Base-by-base conservation (phyloP, 2,113 vertebrate genomes). In the Pygoscelis antarcticus region DNA sequence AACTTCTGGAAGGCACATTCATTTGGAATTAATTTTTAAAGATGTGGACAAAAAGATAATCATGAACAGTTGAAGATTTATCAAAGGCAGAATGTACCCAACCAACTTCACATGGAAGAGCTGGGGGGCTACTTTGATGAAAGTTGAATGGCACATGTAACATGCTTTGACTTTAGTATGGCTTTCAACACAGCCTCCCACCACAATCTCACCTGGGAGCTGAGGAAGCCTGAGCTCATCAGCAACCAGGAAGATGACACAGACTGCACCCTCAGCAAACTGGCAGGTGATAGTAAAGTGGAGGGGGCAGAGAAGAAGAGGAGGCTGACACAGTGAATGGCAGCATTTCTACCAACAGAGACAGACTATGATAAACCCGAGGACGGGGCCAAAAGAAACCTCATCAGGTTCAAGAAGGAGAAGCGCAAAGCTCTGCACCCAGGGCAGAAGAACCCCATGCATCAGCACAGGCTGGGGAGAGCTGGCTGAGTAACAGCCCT, bases 321-420 rank as follows among this genome's bases (percentile, higher is more conserved):
- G 32, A 36, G 5, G 16, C 21, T 42, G 76, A 14, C 66, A 47
- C 36, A 58, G 51, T 5, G 26, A 89, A 49, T 6, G 42, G 52
- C 80, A 80, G 83, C 6, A 0, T 74, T 44, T 64, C 52, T 58
- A 40, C 32, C 49, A 36, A 68, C 13, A 51, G 2, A 46, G 32
- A 44, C 22, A 34, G 1, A 42, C 23, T 22, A 2, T 1, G 8
- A 29, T 3, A 18, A 47, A 65, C 17, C 14, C 7, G 1, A 75
- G 42, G 22, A 47, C 2, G 6, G 34, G 20, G 34, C 34, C 51
- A 69, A 68, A 54, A 34, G 30, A 89, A 75, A 58, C 34, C 21
- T 46, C 47, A n/a, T 1, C 2, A 10, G 32, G 13, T 19, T 47
- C 38, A 68, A 62, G 44, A 52, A 46, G 23, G 47, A 77, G 40